phyloP scores from a whole-genome alignment of 2,797 vertebrate genomes.

The Falco peregrinus region DNA sequence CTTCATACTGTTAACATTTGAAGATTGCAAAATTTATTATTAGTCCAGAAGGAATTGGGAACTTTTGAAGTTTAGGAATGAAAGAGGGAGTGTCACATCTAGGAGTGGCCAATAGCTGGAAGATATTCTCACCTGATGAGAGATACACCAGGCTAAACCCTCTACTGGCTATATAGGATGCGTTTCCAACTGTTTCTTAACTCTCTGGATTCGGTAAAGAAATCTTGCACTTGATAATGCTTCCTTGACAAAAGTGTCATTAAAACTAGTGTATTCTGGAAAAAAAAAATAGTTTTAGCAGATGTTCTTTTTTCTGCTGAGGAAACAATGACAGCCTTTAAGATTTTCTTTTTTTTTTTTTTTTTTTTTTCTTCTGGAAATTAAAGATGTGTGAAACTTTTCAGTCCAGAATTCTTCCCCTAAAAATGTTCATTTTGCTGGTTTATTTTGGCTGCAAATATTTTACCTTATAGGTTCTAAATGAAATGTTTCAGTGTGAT shows the following conservation, averaged over 20 bases:
- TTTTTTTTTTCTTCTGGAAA: neutral
- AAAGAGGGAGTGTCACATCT: neutral
- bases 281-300: neutral
- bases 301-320: neutral
- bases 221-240: neutral
- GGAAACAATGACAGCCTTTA: neutral
- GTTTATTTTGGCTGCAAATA: neutral
- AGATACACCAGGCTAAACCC: neutral
- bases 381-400: neutral
- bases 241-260: neutral
- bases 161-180: neutral
- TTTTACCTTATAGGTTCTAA: neutral
- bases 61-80: neutral
- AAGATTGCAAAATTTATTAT: neutral
- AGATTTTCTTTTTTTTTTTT: accelerated
- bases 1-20: neutral
- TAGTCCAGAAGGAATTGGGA: neutral
- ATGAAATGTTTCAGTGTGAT: neutral
- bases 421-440: neutral
- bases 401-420: neutral
- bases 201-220: neutral
- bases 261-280: neutral
- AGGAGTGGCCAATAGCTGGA: neutral
- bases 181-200: neutral
- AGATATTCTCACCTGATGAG: neutral